These are phyloP conservation scores for Platichthys stellatus DNA, from an alignment of 2,113 vertebrate genomes.

Conservation along the genomic window DNA sequence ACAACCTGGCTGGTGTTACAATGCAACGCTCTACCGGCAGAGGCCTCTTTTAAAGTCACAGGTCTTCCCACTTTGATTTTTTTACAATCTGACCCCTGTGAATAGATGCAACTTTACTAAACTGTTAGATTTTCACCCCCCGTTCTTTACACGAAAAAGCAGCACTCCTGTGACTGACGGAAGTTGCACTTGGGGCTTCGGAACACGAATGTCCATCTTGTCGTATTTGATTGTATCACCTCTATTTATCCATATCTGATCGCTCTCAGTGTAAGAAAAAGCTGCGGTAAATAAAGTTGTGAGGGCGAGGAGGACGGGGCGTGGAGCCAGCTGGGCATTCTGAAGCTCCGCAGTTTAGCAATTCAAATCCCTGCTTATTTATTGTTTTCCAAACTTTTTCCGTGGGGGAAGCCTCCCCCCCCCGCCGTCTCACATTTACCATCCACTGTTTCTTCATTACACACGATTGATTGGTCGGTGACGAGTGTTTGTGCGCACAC, in stretches of 20 bases:
- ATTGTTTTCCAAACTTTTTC: conserved; percentile 41
- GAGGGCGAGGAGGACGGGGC: not conserved
- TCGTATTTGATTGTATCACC: not conserved
- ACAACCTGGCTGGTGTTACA: no score
- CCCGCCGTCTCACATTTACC: conserved; percentile 50
- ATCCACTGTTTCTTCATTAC: conserved; percentile 53
- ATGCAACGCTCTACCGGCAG: no score
- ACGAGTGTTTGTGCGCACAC: conserved; percentile 8
- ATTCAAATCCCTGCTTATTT: conserved; percentile 30
- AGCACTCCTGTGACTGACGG: not conserved
- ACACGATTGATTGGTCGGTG: conserved; percentile 36
- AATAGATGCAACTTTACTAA: not conserved
- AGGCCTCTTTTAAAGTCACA: no score
- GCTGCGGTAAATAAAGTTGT: not conserved
- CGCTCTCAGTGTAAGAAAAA: not conserved
- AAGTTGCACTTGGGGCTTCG: not conserved
- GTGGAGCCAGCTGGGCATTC: not conserved
- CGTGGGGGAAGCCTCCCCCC: conserved; percentile 40
- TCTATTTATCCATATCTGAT: not conserved
- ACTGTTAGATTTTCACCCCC: not conserved
- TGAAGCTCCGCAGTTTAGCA: conserved; percentile 19
- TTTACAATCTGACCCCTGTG: not conserved
- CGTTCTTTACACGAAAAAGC: no score
- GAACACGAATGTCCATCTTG: not conserved
- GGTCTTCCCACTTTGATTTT: not conserved